These are phyloP conservation scores for Atethmia centrago DNA, from an alignment of 2,888 invertebrate genomes.

Conservation along the genomic window DNA sequence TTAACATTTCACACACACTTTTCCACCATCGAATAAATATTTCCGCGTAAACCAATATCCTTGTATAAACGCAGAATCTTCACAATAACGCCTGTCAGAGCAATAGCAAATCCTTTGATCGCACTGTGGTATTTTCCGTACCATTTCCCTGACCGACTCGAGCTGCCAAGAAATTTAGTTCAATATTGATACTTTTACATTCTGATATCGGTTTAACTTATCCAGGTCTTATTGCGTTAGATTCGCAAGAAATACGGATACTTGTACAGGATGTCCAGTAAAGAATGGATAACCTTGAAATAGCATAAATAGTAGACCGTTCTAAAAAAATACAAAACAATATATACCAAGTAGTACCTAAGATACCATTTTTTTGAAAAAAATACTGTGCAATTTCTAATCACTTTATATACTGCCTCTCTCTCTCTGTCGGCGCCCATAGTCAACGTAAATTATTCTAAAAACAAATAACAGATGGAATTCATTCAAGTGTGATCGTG, in stretches of 20 bases:
- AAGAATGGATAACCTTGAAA: too few relatives aligned
- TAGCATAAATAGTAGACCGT: too few relatives aligned
- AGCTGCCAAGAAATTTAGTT: conserved; percentile 28
- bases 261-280: too few relatives aligned
- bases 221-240: conserved; percentile 31
- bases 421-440: too few relatives aligned
- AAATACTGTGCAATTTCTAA: too few relatives aligned
- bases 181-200: conserved; percentile 42
- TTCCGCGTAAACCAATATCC: conserved; percentile 67
- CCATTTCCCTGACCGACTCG: conserved; percentile 26
- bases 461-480: too few relatives aligned
- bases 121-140: conserved; percentile 51
- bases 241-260: conserved; percentile 6
- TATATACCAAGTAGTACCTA: too few relatives aligned
- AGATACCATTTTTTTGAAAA: too few relatives aligned
- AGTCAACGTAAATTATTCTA: too few relatives aligned
- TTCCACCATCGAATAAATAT: not conserved
- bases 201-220: conserved; percentile 32
- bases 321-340: too few relatives aligned
- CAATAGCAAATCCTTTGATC: conserved; percentile 55
- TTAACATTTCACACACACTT: not conserved
- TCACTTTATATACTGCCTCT: too few relatives aligned
- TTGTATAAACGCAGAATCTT: conserved; percentile 56
- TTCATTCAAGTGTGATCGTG: too few relatives aligned
- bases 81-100: conserved; percentile 32